A percentile compares a stretch with the other conserved stretches of the same genome.
Evolutionary conservation across 2,888 invertebrate species (phyloP).

Genomic region (Arrhopalites spinosus): DNA sequence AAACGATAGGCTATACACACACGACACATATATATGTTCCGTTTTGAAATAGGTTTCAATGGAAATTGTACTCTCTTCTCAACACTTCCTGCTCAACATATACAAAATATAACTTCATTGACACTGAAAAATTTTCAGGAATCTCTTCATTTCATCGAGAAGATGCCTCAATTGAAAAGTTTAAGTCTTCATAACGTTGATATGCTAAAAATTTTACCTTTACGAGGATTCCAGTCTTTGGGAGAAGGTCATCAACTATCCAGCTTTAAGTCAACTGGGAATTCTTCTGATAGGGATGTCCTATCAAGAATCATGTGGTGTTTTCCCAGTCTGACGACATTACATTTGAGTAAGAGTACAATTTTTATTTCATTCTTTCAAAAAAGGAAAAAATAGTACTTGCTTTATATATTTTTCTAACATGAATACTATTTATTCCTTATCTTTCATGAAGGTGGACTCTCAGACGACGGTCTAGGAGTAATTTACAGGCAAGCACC

Average conservation of each 20-base stretch:
- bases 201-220: background rate
- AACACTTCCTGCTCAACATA: conserved; percentile 19
- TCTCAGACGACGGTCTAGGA: conserved; percentile 46
- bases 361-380: no score
- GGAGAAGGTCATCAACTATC: background rate
- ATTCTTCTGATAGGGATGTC: conserved; percentile 19
- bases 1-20: no score
- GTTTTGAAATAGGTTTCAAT: no score
- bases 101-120: conserved; percentile 34
- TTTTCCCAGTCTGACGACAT: conserved; percentile 42
- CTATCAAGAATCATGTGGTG: conserved; percentile 42
- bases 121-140: conserved; percentile 41
- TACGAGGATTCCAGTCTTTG: conserved; percentile 7
- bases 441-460: no score
- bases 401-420: no score
- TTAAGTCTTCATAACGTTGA: conserved; percentile 16
- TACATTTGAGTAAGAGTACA: conserved; percentile 39
- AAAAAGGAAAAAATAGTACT: no score
- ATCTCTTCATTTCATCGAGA: conserved; percentile 40
- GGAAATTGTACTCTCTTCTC: conserved; percentile 38
- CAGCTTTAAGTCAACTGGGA: conserved; percentile 28
- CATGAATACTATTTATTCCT: no score
- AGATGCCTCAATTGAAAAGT: conserved; percentile 32
- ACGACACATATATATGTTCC: no score
- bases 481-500: conserved; percentile 50